A percentile compares a stretch with the other conserved stretches of the same genome.
Evolutionary conservation across 2,888 invertebrate species (phyloP).

Genomic region (Idaea aversata): DNA sequence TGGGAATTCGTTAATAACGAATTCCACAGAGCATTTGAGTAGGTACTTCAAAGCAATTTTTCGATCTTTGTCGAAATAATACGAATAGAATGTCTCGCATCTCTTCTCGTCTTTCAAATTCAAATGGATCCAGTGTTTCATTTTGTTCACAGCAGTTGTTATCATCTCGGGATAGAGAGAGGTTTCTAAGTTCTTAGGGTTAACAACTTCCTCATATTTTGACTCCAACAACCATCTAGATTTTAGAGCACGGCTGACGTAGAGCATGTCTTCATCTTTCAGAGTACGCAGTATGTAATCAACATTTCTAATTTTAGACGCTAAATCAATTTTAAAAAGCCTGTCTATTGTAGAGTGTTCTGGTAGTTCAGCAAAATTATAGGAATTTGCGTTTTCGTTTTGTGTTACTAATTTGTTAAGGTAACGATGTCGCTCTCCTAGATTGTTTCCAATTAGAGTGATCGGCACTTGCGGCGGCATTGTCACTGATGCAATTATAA

Average conservation of each 20-base stretch:
- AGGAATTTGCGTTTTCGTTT: neutral
- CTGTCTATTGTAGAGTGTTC: conserved; percentile 50
- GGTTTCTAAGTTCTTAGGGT: conserved; percentile 51
- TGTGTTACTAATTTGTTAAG: neutral
- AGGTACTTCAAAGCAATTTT: conserved; percentile 30
- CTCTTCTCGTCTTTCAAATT: conserved; percentile 25
- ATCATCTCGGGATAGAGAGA: conserved; percentile 54
- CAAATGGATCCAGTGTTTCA: conserved; percentile 25
- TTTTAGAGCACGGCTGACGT: conserved; percentile 57
- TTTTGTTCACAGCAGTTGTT: conserved; percentile 39
- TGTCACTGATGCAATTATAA: neutral
- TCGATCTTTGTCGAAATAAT: conserved; percentile 23
- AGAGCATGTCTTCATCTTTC: conserved; percentile 57
- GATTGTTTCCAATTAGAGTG: neutral
- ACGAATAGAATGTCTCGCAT: conserved; percentile 29
- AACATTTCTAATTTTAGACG: conserved; percentile 44
- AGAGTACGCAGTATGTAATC: conserved; percentile 51
- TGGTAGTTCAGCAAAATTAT: conserved; percentile 13
- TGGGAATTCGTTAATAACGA: conserved; percentile 18
- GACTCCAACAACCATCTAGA: conserved; percentile 47
- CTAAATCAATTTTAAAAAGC: conserved; percentile 59
- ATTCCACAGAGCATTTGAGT: conserved; percentile 18
- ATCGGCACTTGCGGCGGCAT: neutral
- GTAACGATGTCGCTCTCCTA: neutral
- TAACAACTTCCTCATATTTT: conserved; percentile 42